Conservation (phyloP, 2,113 vertebrate genomes). For the Pangasianodon hypophthalmus region DNA sequence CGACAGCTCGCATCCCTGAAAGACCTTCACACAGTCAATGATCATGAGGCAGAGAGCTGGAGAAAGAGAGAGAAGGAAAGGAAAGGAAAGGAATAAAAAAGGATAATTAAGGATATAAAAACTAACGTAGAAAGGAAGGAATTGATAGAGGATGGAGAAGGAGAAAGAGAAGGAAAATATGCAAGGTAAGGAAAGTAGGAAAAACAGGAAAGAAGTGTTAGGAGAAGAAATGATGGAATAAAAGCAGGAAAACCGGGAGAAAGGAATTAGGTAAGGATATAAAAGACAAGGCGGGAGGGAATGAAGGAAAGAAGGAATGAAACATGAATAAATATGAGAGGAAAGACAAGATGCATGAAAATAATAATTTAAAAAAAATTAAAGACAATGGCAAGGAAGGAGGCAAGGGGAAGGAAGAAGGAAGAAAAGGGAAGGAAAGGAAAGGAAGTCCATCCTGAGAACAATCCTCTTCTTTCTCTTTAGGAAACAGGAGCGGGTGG, state of each 20-base stretch:
- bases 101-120: background rate
- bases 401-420: background rate
- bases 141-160: background rate
- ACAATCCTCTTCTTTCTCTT: background rate
- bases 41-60: background rate
- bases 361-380: background rate
- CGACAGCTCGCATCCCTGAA: background rate
- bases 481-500: background rate
- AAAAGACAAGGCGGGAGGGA: background rate
- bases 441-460: background rate
- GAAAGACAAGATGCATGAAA: background rate
- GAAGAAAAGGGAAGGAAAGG: background rate
- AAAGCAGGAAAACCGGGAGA: too few relatives aligned
- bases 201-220: background rate
- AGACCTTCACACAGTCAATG: background rate
- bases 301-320: background rate
- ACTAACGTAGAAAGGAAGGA: background rate
- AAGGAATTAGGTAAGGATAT: too few relatives aligned
- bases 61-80: background rate
- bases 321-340: background rate
- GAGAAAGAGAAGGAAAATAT: background rate
- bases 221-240: too few relatives aligned
- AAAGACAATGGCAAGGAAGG: background rate
- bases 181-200: background rate
- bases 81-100: background rate